A percentile compares a stretch with the other conserved stretches of the same genome.
These are phyloP conservation scores for Argyrosomus regius DNA, from an alignment of 2,797 vertebrate genomes.

Conservation along the genomic window DNA sequence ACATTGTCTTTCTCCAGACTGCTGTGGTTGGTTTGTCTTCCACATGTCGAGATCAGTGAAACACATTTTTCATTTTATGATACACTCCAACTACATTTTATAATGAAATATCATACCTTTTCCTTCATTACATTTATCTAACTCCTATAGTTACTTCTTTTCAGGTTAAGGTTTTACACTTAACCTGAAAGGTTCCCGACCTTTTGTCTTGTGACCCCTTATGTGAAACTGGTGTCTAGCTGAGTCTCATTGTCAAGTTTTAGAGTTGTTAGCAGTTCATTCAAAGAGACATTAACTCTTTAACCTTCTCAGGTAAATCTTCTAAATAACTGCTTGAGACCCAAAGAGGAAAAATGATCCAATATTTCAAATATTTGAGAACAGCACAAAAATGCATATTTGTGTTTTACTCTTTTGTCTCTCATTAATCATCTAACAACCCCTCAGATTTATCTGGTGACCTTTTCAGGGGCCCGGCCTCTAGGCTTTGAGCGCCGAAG, in stretches of 20 bases:
- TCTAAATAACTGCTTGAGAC: not conserved
- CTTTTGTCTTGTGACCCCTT: not conserved
- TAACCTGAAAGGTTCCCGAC: not conserved
- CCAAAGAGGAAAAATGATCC: not conserved
- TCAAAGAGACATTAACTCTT: not conserved
- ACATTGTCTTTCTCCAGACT: conserved; percentile 15
- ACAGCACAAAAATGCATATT: not conserved
- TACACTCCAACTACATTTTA: not conserved
- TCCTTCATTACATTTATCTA: not conserved
- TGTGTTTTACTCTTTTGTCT: not conserved
- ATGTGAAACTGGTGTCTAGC: not conserved
- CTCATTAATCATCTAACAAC: not conserved
- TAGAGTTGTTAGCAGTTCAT: not conserved
- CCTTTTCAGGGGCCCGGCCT: not conserved
- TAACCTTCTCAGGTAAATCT: not conserved
- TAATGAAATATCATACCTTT: not conserved
- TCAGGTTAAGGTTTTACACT: not conserved
- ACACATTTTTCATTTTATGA: conserved; percentile 12
- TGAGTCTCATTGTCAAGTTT: not conserved
- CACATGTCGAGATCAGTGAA: conserved; percentile 38
- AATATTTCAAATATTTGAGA: not conserved
- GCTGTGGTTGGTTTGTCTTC: conserved; percentile 29
- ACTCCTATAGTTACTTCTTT: not conserved
- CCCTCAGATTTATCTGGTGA: not conserved
- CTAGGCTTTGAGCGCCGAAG: not conserved